Conservation (phyloP, 1,140 invertebrate species). For the Drepana arcuata region DNA sequence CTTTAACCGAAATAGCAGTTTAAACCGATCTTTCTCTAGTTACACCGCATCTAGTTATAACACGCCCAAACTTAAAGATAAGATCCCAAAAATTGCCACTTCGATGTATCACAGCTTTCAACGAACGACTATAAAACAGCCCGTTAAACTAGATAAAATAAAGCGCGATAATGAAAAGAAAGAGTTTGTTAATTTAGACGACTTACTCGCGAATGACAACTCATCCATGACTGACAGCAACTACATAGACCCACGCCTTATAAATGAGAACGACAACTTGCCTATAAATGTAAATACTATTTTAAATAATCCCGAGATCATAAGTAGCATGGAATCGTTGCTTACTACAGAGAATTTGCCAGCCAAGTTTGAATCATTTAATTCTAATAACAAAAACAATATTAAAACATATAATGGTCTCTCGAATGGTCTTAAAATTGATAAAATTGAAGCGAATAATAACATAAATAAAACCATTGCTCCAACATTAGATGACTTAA, state of each 20-base stretch:
- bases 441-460: conserved; percentile 45
- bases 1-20: conserved; percentile 45
- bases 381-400: conserved; percentile 23
- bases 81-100: conserved; percentile 61
- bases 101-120: conserved; percentile 66
- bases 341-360: conserved; percentile 62
- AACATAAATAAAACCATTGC: conserved; percentile 27
- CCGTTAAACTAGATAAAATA: conserved; percentile 62
- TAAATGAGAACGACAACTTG: conserved; percentile 65
- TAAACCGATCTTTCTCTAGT: conserved; percentile 62
- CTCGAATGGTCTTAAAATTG: conserved; percentile 10
- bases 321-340: conserved; percentile 64
- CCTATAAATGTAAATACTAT: conserved; percentile 64
- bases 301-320: conserved; percentile 62
- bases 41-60: conserved; percentile 53
- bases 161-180: conserved; percentile 49
- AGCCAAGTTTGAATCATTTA: conserved; percentile 61
- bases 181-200: conserved; percentile 54
- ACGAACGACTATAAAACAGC: conserved; percentile 50
- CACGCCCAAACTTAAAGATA: conserved; percentile 61
- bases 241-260: conserved; percentile 62
- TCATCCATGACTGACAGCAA: conserved; percentile 61
- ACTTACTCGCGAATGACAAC: conserved; percentile 50
- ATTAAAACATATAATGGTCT: conserved; percentile 15
- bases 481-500: conserved; percentile 53